These are phyloP conservation scores for Chiridota heheva DNA, from an alignment of 35 echinoderm and acorn worm genomes.

Conservation along the genomic window DNA sequence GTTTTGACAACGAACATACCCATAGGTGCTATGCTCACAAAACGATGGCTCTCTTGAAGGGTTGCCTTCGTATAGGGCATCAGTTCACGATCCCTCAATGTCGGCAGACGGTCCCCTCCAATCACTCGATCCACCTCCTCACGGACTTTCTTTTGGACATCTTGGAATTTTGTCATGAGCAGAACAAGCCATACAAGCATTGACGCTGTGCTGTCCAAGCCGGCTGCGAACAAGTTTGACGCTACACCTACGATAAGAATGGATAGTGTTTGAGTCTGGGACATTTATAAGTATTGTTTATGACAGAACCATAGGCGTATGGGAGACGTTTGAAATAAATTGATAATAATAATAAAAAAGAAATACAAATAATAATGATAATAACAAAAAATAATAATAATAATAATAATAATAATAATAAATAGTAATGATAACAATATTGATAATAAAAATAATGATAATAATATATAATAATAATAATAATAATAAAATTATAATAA, in stretches of 20 bases:
- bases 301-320: no score
- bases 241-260: neutral
- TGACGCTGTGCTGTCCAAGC: slow-evolving; percentile 35
- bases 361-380: no score
- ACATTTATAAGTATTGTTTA: no score
- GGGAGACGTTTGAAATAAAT: no score
- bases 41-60: slow-evolving; percentile 24
- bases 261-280: no score
- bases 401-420: no score
- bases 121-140: slow-evolving; percentile 33
- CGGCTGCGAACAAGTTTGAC: slow-evolving; percentile 28
- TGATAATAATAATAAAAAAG: no score
- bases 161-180: slow-evolving; percentile 20
- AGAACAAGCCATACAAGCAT: slow-evolving; percentile 38
- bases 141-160: slow-evolving; percentile 43
- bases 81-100: slow-evolving; percentile 28
- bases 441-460: no score
- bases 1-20: neutral
- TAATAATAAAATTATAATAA: no score
- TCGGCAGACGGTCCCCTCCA: slow-evolving; percentile 28
- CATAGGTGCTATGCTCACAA: slow-evolving; percentile 31
- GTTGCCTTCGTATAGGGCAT: slow-evolving; percentile 36
- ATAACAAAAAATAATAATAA: no score
- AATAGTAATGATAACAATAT: no score
- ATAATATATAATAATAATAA: no score